Conservation (phyloP, 2,888 invertebrate genomes). For the Xestobium rufovillosum region DNA sequence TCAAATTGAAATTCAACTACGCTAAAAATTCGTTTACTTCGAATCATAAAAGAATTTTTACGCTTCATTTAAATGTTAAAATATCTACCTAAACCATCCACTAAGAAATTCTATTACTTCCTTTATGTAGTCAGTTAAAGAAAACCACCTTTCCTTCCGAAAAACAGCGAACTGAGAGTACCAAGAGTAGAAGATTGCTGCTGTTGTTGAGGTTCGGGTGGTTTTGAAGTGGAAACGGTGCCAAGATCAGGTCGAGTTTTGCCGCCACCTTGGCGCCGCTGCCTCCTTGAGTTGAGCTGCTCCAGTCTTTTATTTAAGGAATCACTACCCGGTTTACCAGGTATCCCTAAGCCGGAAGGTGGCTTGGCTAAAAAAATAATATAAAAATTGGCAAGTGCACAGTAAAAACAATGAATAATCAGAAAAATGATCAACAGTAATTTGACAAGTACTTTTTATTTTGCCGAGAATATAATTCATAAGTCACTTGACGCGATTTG, state of each 20-base stretch:
- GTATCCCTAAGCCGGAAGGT: constrained; percentile 48
- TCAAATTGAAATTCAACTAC: too few species aligned
- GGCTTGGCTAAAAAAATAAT: constrained; percentile 23
- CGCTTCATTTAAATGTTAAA: too few species aligned
- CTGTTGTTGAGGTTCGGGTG: constrained; percentile 30
- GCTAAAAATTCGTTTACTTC: too few species aligned
- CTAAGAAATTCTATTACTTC: too few species aligned
- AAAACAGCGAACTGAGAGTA: constrained; percentile 69
- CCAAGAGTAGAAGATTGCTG: constrained; percentile 48
- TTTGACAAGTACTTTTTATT: too few species aligned
- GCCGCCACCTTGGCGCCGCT: constrained; percentile 48
- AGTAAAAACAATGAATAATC: too few species aligned
- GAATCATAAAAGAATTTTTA: too few species aligned
- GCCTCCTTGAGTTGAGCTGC: constrained; percentile 44
- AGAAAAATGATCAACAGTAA: too few species aligned
- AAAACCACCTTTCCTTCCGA: constrained; percentile 79
- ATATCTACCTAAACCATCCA: too few species aligned
- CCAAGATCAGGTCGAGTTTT: constrained; percentile 56
- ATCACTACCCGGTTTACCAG: constrained; percentile 54
- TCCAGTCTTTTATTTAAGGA: constrained; percentile 45
- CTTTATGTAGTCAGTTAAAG: too few species aligned
- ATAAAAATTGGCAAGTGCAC: background rate
- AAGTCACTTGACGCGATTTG: too few species aligned
- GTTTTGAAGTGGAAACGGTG: constrained; percentile 40
- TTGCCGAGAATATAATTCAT: too few species aligned